These are phyloP conservation scores for Trichomycterus rosablanca DNA, from an alignment of 2,113 vertebrate genomes.

Conservation along the genomic window DNA sequence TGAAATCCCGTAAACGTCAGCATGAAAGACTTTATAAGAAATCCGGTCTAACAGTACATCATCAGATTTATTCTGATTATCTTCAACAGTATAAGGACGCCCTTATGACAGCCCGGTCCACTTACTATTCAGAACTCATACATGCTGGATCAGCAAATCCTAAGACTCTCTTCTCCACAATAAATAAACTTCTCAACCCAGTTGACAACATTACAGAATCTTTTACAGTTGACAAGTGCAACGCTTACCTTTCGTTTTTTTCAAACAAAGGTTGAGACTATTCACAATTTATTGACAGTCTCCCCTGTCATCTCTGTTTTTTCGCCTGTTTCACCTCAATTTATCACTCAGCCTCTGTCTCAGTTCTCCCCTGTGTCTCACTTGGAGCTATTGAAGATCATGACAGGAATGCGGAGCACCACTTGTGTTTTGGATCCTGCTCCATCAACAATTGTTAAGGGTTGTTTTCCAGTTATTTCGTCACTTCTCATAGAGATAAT, in stretches of 20 bases:
- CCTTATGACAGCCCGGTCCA: not conserved
- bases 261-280: no score
- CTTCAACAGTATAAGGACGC: no score
- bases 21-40: not conserved
- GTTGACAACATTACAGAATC: not conserved
- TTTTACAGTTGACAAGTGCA: not conserved
- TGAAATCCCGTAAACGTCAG: no score
- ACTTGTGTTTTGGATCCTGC: not conserved
- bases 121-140: not conserved
- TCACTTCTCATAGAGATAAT: not conserved
- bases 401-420: not conserved
- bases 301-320: no score
- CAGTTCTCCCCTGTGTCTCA: no score
- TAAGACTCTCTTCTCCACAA: no score
- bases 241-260: no score
- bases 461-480: not conserved
- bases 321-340: no score
- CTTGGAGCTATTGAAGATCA: not conserved
- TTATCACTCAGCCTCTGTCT: no score
- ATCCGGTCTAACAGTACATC: not conserved
- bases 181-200: not conserved
- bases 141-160: no score
- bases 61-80: no score
- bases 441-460: not conserved
- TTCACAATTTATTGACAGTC: no score